Percentiles rank a stretch among this genome's conserved stretches.
These are phyloP conservation scores for Acanthurus tractus DNA, from an alignment of 2,797 vertebrate genomes.

Conservation along the genomic window DNA sequence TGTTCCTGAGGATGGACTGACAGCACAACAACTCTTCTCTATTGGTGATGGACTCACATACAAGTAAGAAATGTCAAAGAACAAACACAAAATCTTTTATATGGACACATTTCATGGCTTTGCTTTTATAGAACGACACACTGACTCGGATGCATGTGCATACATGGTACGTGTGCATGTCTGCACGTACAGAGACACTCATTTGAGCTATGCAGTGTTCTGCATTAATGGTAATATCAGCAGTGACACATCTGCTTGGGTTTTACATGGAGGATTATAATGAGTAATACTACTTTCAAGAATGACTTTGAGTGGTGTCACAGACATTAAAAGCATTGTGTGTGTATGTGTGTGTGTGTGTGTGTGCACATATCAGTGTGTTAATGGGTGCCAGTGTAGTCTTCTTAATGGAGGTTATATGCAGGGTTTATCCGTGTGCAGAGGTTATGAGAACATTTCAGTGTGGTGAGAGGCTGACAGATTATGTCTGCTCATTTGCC, in stretches of 20 bases:
- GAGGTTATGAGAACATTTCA: constrained; percentile 58
- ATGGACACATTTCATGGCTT: constrained; percentile 14
- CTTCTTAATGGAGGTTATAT: constrained; percentile 68
- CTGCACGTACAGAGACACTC: constrained; percentile 27
- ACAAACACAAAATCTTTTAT: constrained; percentile 18
- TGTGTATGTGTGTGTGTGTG: not conserved
- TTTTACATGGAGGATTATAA: constrained; percentile 72
- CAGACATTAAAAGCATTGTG: constrained; percentile 63
- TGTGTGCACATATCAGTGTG: constrained; percentile 28
- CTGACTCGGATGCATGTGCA: constrained; percentile 11
- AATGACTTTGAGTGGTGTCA: constrained; percentile 63
- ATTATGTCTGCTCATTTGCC: constrained; percentile 46
- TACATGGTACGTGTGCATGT: not conserved
- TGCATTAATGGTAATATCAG: constrained; percentile 67
- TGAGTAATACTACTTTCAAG: constrained; percentile 72
- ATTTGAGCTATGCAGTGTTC: constrained; percentile 52
- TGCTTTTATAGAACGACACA: not conserved
- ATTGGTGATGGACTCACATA: constrained; percentile 93
- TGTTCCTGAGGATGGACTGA: constrained; percentile 93
- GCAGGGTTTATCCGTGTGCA: constrained; percentile 59
- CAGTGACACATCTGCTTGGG: constrained; percentile 67
- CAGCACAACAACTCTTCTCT: constrained; percentile 94
- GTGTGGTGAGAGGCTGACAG: constrained; percentile 40
- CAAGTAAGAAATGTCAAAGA: constrained; percentile 87
- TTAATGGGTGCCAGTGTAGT: constrained; percentile 57